Percentiles rank a stretch among this genome's conserved stretches.
Evolutionary conservation across 1,140 invertebrate species (phyloP).

Genomic region (Nylanderia fulva): DNA sequence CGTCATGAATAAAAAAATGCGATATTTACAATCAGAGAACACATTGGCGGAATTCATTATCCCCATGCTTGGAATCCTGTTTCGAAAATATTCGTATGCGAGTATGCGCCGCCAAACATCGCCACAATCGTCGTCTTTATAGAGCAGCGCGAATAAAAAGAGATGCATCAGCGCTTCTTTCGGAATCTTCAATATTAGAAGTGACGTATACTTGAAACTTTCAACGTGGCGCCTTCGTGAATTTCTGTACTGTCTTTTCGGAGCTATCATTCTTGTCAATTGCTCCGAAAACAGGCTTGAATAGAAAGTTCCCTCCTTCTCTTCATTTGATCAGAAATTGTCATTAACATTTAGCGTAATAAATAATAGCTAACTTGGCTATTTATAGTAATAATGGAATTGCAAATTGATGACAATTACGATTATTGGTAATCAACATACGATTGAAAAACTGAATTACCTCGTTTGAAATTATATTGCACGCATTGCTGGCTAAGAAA

Average conservation of each 20-base stretch:
- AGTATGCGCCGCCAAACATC: not conserved
- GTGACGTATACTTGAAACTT: slow-evolving; percentile 12
- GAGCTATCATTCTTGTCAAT: not conserved
- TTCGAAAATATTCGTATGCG: not conserved
- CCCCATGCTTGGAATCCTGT: not conserved
- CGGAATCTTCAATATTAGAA: slow-evolving; percentile 2
- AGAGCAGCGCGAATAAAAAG: slow-evolving; percentile 7
- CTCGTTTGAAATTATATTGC: not conserved
- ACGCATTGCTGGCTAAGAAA: not conserved
- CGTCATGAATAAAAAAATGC: not conserved
- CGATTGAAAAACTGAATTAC: slow-evolving; percentile 25
- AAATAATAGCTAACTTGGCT: not conserved
- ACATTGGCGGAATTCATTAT: not conserved
- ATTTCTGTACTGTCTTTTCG: not conserved
- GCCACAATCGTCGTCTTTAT: slow-evolving; percentile 9
- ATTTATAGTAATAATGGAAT: not conserved
- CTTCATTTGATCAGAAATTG: too few relatives aligned
- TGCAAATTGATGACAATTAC: not conserved
- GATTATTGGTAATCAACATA: not conserved
- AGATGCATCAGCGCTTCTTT: not conserved
- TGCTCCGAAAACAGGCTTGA: not conserved
- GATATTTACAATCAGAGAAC: not conserved
- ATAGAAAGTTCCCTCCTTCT: not conserved
- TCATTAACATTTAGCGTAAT: too few relatives aligned
- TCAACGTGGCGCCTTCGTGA: not conserved